Evolutionary conservation across 2,797 vertebrate genomes (phyloP).

Genomic region (Anisognathus igniventris): DNA sequence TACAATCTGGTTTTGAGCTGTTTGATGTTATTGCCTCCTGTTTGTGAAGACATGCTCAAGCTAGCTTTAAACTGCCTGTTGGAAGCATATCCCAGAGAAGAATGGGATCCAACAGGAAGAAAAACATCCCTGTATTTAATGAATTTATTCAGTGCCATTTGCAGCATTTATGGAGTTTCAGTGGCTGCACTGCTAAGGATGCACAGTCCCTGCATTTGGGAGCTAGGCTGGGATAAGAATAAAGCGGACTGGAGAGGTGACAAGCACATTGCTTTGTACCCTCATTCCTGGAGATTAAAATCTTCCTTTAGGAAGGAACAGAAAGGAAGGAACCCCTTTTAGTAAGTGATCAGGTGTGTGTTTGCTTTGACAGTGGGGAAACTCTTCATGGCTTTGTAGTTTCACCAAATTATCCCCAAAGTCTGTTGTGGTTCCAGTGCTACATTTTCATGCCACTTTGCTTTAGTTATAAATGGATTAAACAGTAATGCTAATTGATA

Average conservation of each 20-base stretch:
- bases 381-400: not conserved
- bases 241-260: not conserved
- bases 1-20: not conserved
- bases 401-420: not conserved
- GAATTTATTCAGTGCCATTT: not conserved
- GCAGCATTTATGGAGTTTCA: not conserved
- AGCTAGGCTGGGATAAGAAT: not conserved
- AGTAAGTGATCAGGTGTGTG: not conserved
- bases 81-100: not conserved
- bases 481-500: not conserved
- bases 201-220: not conserved
- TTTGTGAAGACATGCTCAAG: not conserved
- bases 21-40: not conserved
- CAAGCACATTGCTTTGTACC: not conserved
- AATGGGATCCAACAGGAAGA: not conserved
- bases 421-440: not conserved
- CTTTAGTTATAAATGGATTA: constrained; percentile 8
- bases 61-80: not conserved
- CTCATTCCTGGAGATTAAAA: not conserved
- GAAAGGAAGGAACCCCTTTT: not conserved
- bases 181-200: not conserved
- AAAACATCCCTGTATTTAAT: rapidly evolving
- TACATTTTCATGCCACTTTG: not conserved
- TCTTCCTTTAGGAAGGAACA: not conserved
- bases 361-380: not conserved